Evolutionary conservation across 2,888 invertebrate genomes (phyloP).

Genomic region (Lutraria lutraria): DNA sequence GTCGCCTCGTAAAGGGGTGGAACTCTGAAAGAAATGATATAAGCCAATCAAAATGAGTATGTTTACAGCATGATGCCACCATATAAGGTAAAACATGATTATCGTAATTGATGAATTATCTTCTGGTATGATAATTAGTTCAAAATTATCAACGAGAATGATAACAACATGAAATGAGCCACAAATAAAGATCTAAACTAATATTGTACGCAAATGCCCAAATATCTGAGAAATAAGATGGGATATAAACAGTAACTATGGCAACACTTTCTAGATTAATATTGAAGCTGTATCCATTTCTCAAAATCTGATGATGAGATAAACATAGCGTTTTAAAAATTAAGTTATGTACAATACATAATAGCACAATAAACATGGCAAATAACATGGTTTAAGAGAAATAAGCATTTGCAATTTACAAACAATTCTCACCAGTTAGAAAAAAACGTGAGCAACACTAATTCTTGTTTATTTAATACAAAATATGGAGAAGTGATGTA

Average conservation of each 20-base stretch:
- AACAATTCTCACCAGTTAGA: not conserved
- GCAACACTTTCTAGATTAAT: not conserved
- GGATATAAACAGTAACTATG: not conserved
- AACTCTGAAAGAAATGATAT: conserved; percentile 68
- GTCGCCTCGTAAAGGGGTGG: conserved; percentile 70
- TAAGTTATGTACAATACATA: not conserved
- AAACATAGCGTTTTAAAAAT: not conserved
- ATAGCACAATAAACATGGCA: not conserved
- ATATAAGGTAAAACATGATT: not conserved
- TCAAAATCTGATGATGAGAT: not conserved
- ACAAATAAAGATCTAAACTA: too few species aligned
- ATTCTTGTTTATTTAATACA: not conserved
- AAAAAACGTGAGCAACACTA: not conserved
- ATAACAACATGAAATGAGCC: not conserved
- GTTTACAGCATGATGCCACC: not conserved
- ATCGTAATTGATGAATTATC: not conserved
- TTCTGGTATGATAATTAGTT: not conserved
- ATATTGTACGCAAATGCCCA: too few species aligned
- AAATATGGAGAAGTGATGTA: not conserved
- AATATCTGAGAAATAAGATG: too few species aligned
- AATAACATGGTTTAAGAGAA: not conserved
- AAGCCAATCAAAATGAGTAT: conserved; percentile 48
- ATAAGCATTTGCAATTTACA: not conserved
- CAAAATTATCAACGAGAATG: not conserved
- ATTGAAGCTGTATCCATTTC: not conserved